A percentile compares a stretch with the other conserved stretches of the same genome.
Evolutionary conservation across 2,113 vertebrate genomes (phyloP).

Genomic region (Forbesichthys papilliferus): DNA sequence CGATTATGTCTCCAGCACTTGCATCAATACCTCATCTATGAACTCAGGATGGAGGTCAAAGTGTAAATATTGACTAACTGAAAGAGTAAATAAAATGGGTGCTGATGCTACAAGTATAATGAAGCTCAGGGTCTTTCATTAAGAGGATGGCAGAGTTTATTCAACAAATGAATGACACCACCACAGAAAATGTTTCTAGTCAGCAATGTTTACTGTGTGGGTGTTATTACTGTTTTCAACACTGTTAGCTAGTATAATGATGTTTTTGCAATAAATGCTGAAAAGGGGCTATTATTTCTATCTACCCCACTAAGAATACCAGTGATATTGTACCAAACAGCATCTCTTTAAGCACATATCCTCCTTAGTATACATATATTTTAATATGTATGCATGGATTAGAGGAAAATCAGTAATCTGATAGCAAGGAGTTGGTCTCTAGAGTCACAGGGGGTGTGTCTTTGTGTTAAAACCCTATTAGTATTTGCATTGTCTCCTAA

Average conservation of each 20-base stretch:
- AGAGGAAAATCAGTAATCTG: too few relatives aligned
- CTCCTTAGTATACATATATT: too few relatives aligned
- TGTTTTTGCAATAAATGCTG: too few relatives aligned
- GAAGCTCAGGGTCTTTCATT: neutral
- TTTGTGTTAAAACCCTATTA: conserved; percentile 5
- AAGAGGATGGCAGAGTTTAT: neutral
- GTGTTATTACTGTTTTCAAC: neutral
- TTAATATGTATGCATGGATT: too few relatives aligned
- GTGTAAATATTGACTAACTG: conserved; percentile 3
- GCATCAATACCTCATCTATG: conserved; percentile 10
- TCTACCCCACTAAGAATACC: too few relatives aligned
- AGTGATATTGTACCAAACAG: too few relatives aligned
- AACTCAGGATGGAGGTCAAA: neutral
- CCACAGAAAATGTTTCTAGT: neutral
- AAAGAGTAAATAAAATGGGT: neutral
- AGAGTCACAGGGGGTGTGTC: conserved; percentile 39
- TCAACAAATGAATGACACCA: neutral
- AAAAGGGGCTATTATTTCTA: too few relatives aligned
- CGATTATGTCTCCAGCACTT: conserved; percentile 16
- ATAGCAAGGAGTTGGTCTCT: conserved; percentile 2
- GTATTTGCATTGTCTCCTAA: too few relatives aligned
- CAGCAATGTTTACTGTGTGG: neutral
- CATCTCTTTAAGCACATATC: too few relatives aligned
- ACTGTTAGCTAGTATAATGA: too few relatives aligned
- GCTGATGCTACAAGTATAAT: conserved; percentile 3